phyloP scores from a whole-genome alignment of 1,140 invertebrate species.

The Delia radicum region DNA sequence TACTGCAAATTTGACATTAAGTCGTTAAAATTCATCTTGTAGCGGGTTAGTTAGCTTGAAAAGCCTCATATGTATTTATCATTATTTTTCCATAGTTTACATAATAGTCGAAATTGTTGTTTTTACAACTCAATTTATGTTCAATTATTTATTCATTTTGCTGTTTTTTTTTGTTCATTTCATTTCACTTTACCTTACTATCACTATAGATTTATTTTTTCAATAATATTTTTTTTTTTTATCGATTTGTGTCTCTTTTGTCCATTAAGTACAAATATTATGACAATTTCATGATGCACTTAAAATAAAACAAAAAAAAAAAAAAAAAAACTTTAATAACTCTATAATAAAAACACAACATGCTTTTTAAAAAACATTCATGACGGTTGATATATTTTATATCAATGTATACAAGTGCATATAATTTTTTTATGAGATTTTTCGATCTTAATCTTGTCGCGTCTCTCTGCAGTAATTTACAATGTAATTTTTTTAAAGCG shows the following conservation, averaged over 20 bases:
- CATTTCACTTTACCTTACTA: no score
- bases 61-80: no score
- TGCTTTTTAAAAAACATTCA: no score
- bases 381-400: not conserved
- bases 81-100: no score
- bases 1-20: no score
- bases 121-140: not conserved
- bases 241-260: not conserved
- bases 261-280: not conserved
- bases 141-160: not conserved
- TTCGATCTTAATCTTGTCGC: conserved; percentile 18
- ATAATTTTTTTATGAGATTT: not conserved
- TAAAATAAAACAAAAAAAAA: not conserved
- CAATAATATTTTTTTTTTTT: not conserved
- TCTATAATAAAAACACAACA: not conserved
- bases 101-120: no score
- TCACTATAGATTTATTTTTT: no score
- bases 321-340: not conserved
- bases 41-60: no score
- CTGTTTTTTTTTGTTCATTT: no score
- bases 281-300: not conserved
- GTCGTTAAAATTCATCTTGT: no score
- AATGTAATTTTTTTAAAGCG: not conserved
- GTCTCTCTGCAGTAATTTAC: conserved; percentile 12
- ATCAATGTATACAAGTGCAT: not conserved